These are phyloP conservation scores for Adelphocoris suturalis DNA, from an alignment of 2,888 invertebrate genomes.

Conservation along the genomic window DNA sequence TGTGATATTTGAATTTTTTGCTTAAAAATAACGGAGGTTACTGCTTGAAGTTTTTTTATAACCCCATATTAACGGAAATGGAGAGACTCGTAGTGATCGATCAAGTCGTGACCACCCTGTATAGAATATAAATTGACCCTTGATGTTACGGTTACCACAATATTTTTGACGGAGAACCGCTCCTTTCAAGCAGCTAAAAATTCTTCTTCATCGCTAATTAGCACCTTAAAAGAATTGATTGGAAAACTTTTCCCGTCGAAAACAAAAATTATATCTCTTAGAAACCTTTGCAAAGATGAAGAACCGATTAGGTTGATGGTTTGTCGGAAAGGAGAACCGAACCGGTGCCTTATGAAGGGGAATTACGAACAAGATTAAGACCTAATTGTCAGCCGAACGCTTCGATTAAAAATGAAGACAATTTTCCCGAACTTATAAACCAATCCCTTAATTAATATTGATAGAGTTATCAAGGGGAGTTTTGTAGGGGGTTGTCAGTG, in stretches of 20 bases:
- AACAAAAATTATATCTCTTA: not conserved
- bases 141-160: no score
- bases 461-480: not conserved
- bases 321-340: not conserved
- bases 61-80: no score
- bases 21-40: no score
- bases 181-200: not conserved
- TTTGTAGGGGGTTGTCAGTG: not conserved
- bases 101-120: no score
- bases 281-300: not conserved
- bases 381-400: not conserved
- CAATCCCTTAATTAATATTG: slow-evolving; percentile 1
- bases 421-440: not conserved
- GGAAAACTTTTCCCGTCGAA: not conserved
- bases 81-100: no score
- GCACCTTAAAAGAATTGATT: not conserved
- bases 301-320: not conserved
- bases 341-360: not conserved
- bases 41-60: no score
- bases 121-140: no score
- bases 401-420: not conserved
- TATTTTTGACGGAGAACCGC: no score
- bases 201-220: not conserved
- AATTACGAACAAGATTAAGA: not conserved
- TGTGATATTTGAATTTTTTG: no score